A percentile compares a stretch with the other conserved stretches of the same genome.
phyloP scores from a whole-genome alignment of 2,113 vertebrate species.

The Mobula birostris region DNA sequence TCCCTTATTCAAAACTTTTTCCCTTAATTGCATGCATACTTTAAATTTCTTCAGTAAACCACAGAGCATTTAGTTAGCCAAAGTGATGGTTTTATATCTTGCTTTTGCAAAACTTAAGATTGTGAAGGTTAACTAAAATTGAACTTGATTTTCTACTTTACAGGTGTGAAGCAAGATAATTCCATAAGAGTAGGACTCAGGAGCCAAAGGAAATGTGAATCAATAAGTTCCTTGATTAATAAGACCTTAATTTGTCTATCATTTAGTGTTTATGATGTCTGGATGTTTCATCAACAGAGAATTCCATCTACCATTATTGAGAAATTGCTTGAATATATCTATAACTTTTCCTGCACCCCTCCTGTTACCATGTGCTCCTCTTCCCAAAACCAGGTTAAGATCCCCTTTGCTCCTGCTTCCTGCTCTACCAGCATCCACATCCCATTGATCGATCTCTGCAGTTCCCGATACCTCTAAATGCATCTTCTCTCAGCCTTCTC shows the following conservation, averaged over 20 bases:
- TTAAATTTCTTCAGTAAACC: neutral
- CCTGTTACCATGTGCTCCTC: too few relatives aligned
- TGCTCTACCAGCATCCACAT: too few relatives aligned
- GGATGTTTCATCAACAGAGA: too few relatives aligned
- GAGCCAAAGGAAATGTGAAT: neutral
- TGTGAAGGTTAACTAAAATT: neutral
- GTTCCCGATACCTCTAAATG: too few relatives aligned
- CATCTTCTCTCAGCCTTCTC: too few relatives aligned
- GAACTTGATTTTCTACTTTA: neutral
- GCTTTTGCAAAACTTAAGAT: neutral
- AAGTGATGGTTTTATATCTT: neutral
- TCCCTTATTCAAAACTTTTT: neutral
- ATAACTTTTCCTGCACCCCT: too few relatives aligned
- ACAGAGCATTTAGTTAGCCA: neutral
- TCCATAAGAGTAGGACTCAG: too few relatives aligned
- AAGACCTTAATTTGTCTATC: neutral
- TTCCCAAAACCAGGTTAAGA: too few relatives aligned
- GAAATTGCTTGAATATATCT: too few relatives aligned
- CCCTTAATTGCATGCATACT: neutral
- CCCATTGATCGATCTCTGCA: too few relatives aligned
- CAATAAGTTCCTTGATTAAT: neutral
- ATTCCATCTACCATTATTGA: too few relatives aligned
- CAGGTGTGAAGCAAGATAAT: slow-evolving; percentile 2
- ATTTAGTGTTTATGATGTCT: neutral
- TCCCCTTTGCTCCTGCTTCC: too few relatives aligned